Percentiles rank a stretch among this genome's conserved stretches.
Evolutionary conservation across 2,888 invertebrate genomes (phyloP).

Genomic region (Sarcophaga subvicina): DNA sequence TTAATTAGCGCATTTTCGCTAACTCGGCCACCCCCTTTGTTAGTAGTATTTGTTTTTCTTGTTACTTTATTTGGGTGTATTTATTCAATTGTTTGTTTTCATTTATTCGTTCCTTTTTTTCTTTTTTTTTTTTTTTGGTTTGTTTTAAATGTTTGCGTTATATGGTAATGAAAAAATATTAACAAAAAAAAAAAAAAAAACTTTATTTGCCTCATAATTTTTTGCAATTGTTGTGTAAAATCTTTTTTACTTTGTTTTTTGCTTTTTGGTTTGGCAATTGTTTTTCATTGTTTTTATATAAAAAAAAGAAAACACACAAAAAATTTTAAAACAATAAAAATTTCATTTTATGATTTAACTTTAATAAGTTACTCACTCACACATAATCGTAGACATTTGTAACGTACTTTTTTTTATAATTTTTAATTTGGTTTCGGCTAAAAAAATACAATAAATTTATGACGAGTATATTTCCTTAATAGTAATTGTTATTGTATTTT

Average conservation of each 20-base stretch:
- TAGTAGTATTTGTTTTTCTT: constrained; percentile 21
- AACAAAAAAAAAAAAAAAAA: neutral
- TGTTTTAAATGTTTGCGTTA: constrained; percentile 32
- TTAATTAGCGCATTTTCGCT: neutral
- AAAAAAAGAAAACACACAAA: constrained; percentile 26
- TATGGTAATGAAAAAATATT: constrained; percentile 56
- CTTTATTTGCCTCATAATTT: constrained; percentile 40
- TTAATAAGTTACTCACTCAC: constrained; percentile 15
- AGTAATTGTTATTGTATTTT: constrained; percentile 31
- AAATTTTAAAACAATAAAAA: constrained; percentile 15
- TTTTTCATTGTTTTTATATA: constrained; percentile 22
- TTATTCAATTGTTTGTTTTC: constrained; percentile 32
- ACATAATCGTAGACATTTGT: constrained; percentile 27
- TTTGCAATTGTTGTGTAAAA: constrained; percentile 51
- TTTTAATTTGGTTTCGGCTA: neutral
- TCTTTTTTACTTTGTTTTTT: constrained; percentile 11
- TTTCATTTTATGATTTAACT: constrained; percentile 41
- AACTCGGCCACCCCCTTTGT: constrained; percentile 39
- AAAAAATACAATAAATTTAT: constrained; percentile 41
- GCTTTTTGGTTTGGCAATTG: constrained; percentile 35
- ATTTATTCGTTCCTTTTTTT: constrained; percentile 45
- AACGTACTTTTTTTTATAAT: constrained; percentile 28
- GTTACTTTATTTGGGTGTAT: constrained; percentile 41
- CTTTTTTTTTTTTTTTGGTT: constrained; percentile 13
- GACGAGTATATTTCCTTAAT: constrained; percentile 51